These are phyloP conservation scores for Tupiocoris notatus DNA, from an alignment of 2,888 invertebrate species.

Conservation along the genomic window DNA sequence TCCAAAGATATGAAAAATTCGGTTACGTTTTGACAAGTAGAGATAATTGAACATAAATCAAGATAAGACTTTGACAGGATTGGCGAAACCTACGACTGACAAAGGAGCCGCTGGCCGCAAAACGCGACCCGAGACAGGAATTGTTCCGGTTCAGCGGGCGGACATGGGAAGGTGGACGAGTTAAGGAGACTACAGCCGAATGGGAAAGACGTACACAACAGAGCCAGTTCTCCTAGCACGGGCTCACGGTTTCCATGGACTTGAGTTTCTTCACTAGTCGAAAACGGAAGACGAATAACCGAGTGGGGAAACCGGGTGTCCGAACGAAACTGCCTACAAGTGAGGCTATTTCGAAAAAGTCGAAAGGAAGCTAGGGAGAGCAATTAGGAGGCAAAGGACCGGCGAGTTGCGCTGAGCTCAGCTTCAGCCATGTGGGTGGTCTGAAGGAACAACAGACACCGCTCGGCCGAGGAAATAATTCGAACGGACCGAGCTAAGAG, in stretches of 20 bases:
- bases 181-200: slow-evolving; percentile 16
- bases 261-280: neutral
- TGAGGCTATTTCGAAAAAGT: neutral
- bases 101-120: neutral
- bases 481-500: too few relatives aligned
- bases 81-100: neutral
- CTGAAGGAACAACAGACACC: slow-evolving; percentile 17
- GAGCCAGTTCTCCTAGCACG: neutral
- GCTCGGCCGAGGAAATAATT: too few relatives aligned
- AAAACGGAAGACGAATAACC: slow-evolving; percentile 3
- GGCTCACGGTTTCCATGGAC: neutral
- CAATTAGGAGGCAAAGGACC: slow-evolving; percentile 34
- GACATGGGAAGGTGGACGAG: slow-evolving; percentile 34
- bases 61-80: neutral
- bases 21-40: too few relatives aligned
- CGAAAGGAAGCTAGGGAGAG: slow-evolving; percentile 20
- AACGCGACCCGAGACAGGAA: neutral
- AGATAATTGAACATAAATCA: too few relatives aligned
- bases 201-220: neutral
- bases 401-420: neutral
- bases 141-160: slow-evolving; percentile 31
- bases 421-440: slow-evolving; percentile 37
- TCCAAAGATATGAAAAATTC: too few relatives aligned
- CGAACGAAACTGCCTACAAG: neutral
- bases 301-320: slow-evolving; percentile 2